Evolutionary conservation across 2,797 vertebrate species (phyloP), one percentile per base, ranked within the genome.

Genomic region (Pantherophis vulpinus): DNA sequence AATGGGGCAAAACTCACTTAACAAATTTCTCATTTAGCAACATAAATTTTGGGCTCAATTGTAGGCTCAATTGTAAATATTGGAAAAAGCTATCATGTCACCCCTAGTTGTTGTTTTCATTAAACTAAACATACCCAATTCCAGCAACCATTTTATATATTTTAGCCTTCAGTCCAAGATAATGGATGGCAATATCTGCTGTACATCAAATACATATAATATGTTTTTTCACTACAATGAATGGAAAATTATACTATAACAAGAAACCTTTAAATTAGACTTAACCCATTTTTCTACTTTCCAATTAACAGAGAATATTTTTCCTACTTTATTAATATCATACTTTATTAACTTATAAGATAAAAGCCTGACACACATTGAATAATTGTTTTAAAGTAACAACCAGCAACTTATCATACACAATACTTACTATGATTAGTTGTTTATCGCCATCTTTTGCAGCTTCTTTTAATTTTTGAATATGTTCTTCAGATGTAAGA

Each of bases 391-490:
- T 94, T 89, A 93, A 14, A 96, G 90, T 91, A 93, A 91, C 91
- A 20, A 83, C 79, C 3, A 86, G 23, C 20, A 87, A 92, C 1
- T 27, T 20, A 4, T 11, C 20, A 11, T 2, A 4, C 11, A 86
- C 25, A 29, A 87, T 94, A 98, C 98, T 99, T 97, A 99, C 99
- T 95, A 98, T 98, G 91, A 98, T 97, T 89, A 98, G 97, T 95
- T 99, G 99, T 93, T 98, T 98, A 95, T 97, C 97, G 94, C 97
- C 96, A 94, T 98, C 98, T 98, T 98, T 98, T 95, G 98, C 98
- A 42, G 97, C 95, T 96, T 98, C 98, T 97, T 98, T 99, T 93
- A 99, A 93, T 96, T 98, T 99, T 95, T 98, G 98, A 96, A 98
- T 97, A 94, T 98, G 97, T 20, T 98, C 96, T 54, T 99, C 98